Base-by-base conservation (phyloP, 2,888 invertebrate species). In the Dasysyrphus tricinctus region DNA sequence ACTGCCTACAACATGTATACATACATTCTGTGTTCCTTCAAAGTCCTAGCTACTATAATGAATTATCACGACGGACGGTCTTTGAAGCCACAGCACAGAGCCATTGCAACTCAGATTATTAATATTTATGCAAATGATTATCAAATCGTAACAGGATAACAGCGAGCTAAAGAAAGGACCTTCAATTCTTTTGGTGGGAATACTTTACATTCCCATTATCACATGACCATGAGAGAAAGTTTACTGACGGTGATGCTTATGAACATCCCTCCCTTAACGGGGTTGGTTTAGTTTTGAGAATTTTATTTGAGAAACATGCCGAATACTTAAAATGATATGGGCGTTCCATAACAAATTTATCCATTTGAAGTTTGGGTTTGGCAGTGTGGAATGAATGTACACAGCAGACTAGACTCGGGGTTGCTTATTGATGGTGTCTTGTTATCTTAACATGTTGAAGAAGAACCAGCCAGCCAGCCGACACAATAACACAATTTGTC, bases 91-190 rank as follows among this genome's bases (percentile, higher is more conserved):
- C 47, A 47, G 16, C 16, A 16, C 47, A 47, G 16, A 8, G 16
- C 47, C n/a, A 47, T 47, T 16, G 47, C n/a, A 44, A 51, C 56
- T 39, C 11, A 65, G 57, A 80, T 76, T 84, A 84, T 84, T 75
- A 80, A 89, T 90, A 90, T 89, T 90, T 91, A 91, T 91, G 91
- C 91, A 91, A 91, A 91, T 91, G 90, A 91, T 91, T 91, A 90
- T 90, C 90, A 90, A 89, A 89, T 90, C 89, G 88, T 90, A 91
- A 89, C 90, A 91, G 90, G 91, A 89, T 87, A 87, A 83, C 90
- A 91, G 90, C 88, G 47, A 75, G 72, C 16, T 37, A 24, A 51
- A 76, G 80, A 32, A 80, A 80, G 67, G 67, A 67, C 54, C 14
- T 39, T 6, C 51, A 11, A 34, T 51, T 8, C 59, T 63, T 79